Evolutionary conservation across 1,140 invertebrate species (phyloP).

Genomic region (Drosophila melanica): DNA sequence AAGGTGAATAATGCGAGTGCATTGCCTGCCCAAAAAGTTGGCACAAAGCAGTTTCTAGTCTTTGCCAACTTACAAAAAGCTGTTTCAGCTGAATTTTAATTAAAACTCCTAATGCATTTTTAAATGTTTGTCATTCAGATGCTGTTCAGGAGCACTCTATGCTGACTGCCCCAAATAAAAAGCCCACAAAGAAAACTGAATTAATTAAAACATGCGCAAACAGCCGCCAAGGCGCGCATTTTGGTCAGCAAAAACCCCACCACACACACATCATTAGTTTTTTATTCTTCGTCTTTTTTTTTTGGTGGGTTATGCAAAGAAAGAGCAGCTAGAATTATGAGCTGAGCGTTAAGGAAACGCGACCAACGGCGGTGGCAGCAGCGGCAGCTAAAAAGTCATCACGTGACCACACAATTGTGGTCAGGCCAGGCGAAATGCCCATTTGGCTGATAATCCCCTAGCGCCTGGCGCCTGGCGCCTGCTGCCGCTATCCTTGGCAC

Average conservation of each 20-base stretch:
- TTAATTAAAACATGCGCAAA: constrained; percentile 43
- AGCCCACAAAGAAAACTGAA: constrained; percentile 40
- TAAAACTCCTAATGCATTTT: constrained; percentile 78
- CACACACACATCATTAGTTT: constrained; percentile 41
- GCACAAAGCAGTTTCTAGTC: constrained; percentile 27
- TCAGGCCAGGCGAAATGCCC: constrained; percentile 28
- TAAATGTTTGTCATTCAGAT: constrained; percentile 50
- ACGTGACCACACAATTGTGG: constrained; percentile 74
- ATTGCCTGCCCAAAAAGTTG: constrained; percentile 38
- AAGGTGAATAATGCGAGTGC: constrained; percentile 40
- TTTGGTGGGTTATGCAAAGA: constrained; percentile 24
- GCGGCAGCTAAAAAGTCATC: constrained; percentile 59
- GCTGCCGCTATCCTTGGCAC: constrained; percentile 10
- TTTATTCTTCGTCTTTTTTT: neutral
- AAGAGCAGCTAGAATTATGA: constrained; percentile 37
- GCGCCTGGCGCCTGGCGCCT: constrained; percentile 6
- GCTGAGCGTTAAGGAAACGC: constrained; percentile 29
- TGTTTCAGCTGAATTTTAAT: constrained; percentile 62
- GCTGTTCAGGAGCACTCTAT: neutral
- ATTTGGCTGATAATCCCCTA: constrained; percentile 30
- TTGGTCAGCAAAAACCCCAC: constrained; percentile 15
- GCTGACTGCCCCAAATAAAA: constrained; percentile 23
- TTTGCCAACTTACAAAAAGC: constrained; percentile 3
- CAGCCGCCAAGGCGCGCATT: constrained; percentile 19
- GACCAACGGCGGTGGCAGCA: constrained; percentile 17